Conservation (phyloP, 2,797 vertebrate species). For the Lagocephalus sceleratus region DNA sequence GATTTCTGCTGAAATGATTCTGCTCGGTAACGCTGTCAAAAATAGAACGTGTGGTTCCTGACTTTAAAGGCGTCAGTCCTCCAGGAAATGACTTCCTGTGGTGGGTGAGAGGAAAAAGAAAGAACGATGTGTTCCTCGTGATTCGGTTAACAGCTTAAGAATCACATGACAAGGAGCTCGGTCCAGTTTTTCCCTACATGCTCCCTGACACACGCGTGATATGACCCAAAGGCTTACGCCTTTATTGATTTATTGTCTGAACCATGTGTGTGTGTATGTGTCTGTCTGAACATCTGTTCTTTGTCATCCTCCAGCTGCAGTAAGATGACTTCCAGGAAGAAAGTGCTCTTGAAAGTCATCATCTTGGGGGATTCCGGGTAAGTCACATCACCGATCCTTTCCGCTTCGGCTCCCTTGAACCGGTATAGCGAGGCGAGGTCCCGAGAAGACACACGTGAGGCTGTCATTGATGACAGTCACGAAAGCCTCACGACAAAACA, state of each 20-base stretch:
- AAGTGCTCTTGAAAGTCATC: conserved; percentile 94
- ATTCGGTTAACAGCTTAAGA: conserved; percentile 53
- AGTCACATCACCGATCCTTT: conserved; percentile 55
- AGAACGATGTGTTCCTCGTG: conserved; percentile 60
- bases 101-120: conserved; percentile 17
- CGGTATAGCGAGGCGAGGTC: background rate
- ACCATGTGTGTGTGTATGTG: too few relatives aligned
- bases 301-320: conserved; percentile 57
- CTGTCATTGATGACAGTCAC: too few relatives aligned
- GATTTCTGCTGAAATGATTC: background rate
- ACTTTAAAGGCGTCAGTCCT: background rate
- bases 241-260: conserved; percentile 7
- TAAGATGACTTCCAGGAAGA: conserved; percentile 96
- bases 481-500: too few relatives aligned
- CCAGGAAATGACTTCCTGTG: conserved; percentile 26
- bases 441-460: too few relatives aligned
- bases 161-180: conserved; percentile 65
- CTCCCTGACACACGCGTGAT: conserved; percentile 20
- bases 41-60: background rate
- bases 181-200: conserved; percentile 10
- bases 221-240: conserved; percentile 1
- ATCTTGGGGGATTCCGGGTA: conserved; percentile 94
- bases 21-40: background rate
- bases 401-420: conserved; percentile 8
- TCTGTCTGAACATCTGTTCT: conserved; percentile 2